These are phyloP conservation scores for Nesoenas mayeri DNA, from an alignment of 2,113 vertebrate species.

Conservation along the genomic window DNA sequence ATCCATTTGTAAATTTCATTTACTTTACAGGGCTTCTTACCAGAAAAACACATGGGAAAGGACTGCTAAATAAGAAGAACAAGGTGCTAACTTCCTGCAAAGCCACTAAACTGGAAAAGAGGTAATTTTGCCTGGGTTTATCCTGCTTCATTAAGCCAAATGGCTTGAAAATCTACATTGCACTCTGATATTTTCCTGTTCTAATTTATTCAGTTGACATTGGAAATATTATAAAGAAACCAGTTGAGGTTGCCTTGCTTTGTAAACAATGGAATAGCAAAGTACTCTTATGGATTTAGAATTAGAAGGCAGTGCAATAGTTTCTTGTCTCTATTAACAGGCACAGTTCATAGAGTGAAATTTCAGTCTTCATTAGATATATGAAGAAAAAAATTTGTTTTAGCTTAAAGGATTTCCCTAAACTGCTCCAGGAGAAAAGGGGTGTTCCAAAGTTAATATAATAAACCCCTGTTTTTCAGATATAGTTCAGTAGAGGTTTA, in stretches of 20 bases:
- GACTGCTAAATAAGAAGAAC: background rate
- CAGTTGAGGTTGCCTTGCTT: conserved; percentile 32
- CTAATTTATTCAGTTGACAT: conserved; percentile 51
- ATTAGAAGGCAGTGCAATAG: background rate
- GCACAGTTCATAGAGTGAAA: background rate
- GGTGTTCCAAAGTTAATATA: background rate
- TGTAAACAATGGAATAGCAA: conserved; percentile 37
- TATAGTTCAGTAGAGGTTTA: background rate
- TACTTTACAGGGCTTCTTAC: background rate
- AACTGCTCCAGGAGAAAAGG: background rate
- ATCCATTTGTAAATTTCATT: background rate
- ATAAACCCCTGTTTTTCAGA: background rate
- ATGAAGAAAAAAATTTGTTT: background rate
- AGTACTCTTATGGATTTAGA: background rate
- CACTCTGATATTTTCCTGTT: background rate
- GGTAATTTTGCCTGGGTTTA: conserved; percentile 31
- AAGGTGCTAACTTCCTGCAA: background rate
- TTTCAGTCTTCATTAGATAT: background rate
- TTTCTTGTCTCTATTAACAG: background rate
- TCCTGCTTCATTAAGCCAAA: conserved; percentile 10
- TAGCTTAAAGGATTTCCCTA: conserved; percentile 7
- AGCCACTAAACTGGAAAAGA: conserved; percentile 44
- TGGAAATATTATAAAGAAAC: conserved; percentile 50
- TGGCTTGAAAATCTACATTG: conserved; percentile 3
- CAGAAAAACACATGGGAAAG: background rate